Base-by-base conservation (phyloP, 2,888 invertebrate genomes). In the Psylliodes chrysocephalus region DNA sequence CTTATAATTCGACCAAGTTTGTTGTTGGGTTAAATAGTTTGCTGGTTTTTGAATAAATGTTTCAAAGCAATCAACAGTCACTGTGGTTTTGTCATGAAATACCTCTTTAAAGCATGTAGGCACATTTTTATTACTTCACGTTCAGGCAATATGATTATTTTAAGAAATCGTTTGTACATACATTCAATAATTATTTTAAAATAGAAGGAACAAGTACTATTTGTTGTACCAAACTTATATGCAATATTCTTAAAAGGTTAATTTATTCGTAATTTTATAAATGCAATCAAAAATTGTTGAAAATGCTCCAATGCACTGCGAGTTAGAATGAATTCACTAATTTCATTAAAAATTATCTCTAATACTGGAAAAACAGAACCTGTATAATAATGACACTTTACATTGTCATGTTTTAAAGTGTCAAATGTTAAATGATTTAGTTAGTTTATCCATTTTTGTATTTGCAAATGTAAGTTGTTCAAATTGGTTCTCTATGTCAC, bases 1-100 rank as follows among this genome's bases (percentile, higher is more conserved):
- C 42, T 68, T 64, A 55, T 70, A 68, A 46, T 68, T 68, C 10
- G 66, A 70, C 66, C 66, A 71, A 22, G 63, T 57, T 46, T 64
- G 61, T 17, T 49, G 60, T 56, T 56, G 46, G 22, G 66, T 62
- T 57, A 60, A 8, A 8, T 33, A 44, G 35, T 18, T 44, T 22
- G 46, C 47, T 15, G 68, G 66, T 19, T 60, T 68, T 62, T 64
- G 49, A 60, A 66, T 66, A 56, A 66, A 69, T 53, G 62, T 49
- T 42, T 66, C 66, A 66, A 68, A 66, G 33, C 68, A 66, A 42
- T 66, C 59, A 7, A 67, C 30, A 57, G 63, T 68, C 8, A 63
- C 49, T 18, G 49, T 65, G n/a, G 60, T 59, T 40, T 67, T 64
- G 1, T 61, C 61, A 10, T 60, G 62, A 63, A 62, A 69, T 15